These are phyloP conservation scores for Drosophila insularis DNA, from an alignment of 1,140 invertebrate species.

Conservation along the genomic window DNA sequence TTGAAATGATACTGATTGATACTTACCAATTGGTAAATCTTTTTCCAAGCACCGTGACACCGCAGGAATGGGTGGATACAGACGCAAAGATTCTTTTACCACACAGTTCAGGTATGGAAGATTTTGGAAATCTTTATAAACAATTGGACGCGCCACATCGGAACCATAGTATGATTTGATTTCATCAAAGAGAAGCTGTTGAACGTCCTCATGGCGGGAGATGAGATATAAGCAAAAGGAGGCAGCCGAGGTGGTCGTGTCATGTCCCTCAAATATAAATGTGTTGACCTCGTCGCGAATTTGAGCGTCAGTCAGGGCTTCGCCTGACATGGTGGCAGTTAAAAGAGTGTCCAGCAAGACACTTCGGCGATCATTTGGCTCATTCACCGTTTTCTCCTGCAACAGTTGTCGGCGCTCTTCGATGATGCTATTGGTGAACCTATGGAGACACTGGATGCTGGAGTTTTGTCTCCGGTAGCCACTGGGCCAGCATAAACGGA, in stretches of 20 bases:
- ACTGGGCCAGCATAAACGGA: slow-evolving; percentile 51
- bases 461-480: slow-evolving; percentile 60
- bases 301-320: slow-evolving; percentile 84
- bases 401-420: slow-evolving; percentile 36
- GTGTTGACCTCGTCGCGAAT: slow-evolving; percentile 87
- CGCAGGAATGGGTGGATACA: slow-evolving; percentile 86
- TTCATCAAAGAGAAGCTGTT: slow-evolving; percentile 85
- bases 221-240: slow-evolving; percentile 62
- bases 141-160: slow-evolving; percentile 72
- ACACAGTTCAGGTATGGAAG: slow-evolving; percentile 85
- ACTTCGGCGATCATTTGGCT: not conserved
- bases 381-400: not conserved
- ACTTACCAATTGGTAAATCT: slow-evolving; percentile 82
- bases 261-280: slow-evolving; percentile 86
- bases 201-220: slow-evolving; percentile 67
- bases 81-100: slow-evolving; percentile 85
- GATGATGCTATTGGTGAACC: slow-evolving; percentile 73
- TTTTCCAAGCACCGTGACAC: slow-evolving; percentile 84
- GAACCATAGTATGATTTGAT: slow-evolving; percentile 83
- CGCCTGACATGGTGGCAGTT: slow-evolving; percentile 83
- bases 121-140: slow-evolving; percentile 83
- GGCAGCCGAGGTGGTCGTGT: slow-evolving; percentile 63
- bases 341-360: slow-evolving; percentile 89
- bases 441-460: slow-evolving; percentile 66
- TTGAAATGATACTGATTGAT: not conserved